Conservation (phyloP, 2,797 vertebrate species). For the Ispidina picta region DNA sequence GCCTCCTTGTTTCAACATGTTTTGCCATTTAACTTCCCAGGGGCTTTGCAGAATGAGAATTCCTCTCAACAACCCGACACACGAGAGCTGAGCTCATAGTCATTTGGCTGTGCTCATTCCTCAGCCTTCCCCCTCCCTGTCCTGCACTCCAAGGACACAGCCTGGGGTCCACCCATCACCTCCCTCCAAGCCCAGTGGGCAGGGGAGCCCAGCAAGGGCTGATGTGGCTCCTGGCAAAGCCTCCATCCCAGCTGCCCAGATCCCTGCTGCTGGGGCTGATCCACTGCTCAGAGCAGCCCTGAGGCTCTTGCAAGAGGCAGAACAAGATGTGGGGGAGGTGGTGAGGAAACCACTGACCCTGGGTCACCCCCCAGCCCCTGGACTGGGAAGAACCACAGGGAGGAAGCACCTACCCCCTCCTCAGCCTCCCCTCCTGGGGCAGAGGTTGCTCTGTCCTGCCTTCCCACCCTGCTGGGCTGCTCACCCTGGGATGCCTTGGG, state of each 20-base stretch:
- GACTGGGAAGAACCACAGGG: background rate
- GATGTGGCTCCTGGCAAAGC: background rate
- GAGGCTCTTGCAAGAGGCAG: background rate
- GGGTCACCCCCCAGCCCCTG: background rate
- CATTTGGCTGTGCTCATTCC: background rate
- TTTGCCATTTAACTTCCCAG: constrained; percentile 36
- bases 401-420: background rate
- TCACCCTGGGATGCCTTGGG: accelerated
- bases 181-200: background rate
- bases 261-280: background rate
- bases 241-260: background rate
- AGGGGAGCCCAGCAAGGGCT: background rate
- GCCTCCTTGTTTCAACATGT: constrained; percentile 57
- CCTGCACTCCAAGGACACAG: background rate
- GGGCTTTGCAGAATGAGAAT: constrained; percentile 9
- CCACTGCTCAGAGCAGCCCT: background rate
- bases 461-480: background rate
- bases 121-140: background rate
- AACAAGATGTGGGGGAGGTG: background rate
- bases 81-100: background rate
- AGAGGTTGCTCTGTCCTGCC: background rate
- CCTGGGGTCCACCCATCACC: background rate
- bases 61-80: background rate
- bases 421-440: background rate
- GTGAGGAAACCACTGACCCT: background rate